phyloP scores from a whole-genome alignment of 2,113 vertebrate genomes.

The Channa argus region DNA sequence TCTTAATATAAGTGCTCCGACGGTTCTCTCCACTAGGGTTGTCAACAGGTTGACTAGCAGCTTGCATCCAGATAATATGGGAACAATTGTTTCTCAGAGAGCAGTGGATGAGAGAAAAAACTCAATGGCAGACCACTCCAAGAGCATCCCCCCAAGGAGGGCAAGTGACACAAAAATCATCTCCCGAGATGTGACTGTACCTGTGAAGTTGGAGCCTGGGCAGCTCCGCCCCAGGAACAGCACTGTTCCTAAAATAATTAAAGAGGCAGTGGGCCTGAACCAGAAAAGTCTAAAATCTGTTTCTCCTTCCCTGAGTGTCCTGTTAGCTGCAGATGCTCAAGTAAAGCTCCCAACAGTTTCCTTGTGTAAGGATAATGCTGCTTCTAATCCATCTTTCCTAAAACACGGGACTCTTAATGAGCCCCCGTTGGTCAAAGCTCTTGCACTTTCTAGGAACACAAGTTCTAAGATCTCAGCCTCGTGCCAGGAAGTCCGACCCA shows the following conservation, averaged over 20 bases:
- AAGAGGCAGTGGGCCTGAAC: conserved; percentile 27
- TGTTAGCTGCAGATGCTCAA: conserved; percentile 8
- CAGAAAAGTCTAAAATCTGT: conserved; percentile 36
- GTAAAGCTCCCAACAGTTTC: conserved; percentile 17
- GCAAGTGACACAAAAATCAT: conserved; percentile 21
- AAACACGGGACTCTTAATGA: conserved; percentile 13
- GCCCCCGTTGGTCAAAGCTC: conserved; percentile 7
- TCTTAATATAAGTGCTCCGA: not conserved
- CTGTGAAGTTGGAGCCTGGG: conserved; percentile 64
- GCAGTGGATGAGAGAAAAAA: conserved; percentile 46
- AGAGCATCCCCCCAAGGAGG: conserved; percentile 30
- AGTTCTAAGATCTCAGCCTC: conserved; percentile 37
- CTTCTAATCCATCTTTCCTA: conserved; percentile 25
- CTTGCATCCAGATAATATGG: conserved; percentile 36
- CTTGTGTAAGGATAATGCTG: conserved; percentile 32
- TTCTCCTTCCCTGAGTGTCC: conserved; percentile 34
- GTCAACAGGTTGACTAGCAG: conserved; percentile 8
- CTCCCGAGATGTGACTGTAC: conserved; percentile 7
- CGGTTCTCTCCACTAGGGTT: conserved; percentile 7
- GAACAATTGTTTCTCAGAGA: conserved; percentile 33
- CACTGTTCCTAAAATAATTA: conserved; percentile 20
- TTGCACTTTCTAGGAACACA: not conserved
- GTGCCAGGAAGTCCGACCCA: conserved; percentile 22
- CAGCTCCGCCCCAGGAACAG: conserved; percentile 33
- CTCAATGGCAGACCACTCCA: conserved; percentile 21